phyloP scores from a whole-genome alignment of 2,888 invertebrate species.

The Aquatica leii region DNA sequence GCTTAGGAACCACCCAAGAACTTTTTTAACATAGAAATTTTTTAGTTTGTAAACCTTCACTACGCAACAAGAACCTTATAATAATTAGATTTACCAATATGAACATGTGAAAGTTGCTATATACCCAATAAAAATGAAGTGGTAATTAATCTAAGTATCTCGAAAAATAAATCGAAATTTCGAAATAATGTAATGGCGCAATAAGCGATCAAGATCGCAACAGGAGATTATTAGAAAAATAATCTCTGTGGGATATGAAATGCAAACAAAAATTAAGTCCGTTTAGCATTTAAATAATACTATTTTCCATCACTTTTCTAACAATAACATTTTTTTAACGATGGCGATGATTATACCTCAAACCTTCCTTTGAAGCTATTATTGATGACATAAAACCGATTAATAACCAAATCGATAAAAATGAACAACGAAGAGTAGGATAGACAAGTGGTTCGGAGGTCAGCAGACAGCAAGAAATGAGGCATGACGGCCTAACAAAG shows the following conservation, averaged over 20 bases:
- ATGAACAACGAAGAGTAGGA: constrained; percentile 46
- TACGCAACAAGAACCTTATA: too few species aligned
- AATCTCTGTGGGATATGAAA: constrained; percentile 34
- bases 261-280: constrained; percentile 17
- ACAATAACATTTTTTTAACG: background rate
- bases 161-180: constrained; percentile 16
- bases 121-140: background rate
- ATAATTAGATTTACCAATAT: too few species aligned
- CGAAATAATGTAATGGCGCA: constrained; percentile 23
- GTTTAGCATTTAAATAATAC: background rate
- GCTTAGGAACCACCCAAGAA: too few species aligned
- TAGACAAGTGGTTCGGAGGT: constrained; percentile 56
- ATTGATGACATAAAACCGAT: constrained; percentile 14
- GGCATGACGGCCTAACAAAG: constrained; percentile 61
- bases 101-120: background rate
- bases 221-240: constrained; percentile 40
- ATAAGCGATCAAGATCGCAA: constrained; percentile 37
- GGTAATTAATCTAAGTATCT: constrained; percentile 26
- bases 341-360: constrained; percentile 3
- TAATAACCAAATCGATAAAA: constrained; percentile 18
- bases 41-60: too few species aligned
- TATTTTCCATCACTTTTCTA: background rate
- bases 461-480: constrained; percentile 60
- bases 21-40: too few species aligned
- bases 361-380: constrained; percentile 8